Evolutionary conservation across 2,888 invertebrate genomes (phyloP), one percentile per base, ranked within the genome.

Genomic region (Dermolepida albohirtum): DNA sequence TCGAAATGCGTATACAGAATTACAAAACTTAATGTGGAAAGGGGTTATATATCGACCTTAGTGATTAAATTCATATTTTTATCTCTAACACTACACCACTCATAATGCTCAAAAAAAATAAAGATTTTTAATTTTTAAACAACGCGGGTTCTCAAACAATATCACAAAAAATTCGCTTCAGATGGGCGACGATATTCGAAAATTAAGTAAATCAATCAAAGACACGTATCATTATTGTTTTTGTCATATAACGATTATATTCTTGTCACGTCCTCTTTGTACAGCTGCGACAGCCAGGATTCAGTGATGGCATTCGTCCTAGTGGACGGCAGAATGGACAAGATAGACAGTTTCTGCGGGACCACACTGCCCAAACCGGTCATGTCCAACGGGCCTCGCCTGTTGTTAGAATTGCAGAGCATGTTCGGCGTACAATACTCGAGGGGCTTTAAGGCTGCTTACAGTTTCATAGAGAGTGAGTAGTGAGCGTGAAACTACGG

Each of bases 341-440:
- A 93, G 79, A 91, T 96, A 66, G 94, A 95, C 77, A 90, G 91
- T 29, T 94, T 94, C 80, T 98, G 98, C 81, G 96, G 95, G 7
- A 87, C 87, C 41, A 89, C 90, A 72, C 83, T 92, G 62, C 96
- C 97, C 0, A 92, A 92, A 74, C 94, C 95, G 67, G 87, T 97
- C 72, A 97, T 98, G 97, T 97, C 97, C 68, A 95, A 92, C 80
- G 94, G 95, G 47, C 93, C 93, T 57, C 88, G 92, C 77, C 86
- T 98, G 78, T 90, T 93, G 80, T 84, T 98, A 66, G 94, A 96
- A 83, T 97, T 97, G 81, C 88, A 90, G 71, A 94, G 94, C 59
- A 87, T 90, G 65, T 86, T 89, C 76, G 92, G 92, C 11, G 92
- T 93, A 27, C 88, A 92, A 76, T 89, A 90, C 77, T 90, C 92